Base-by-base conservation (phyloP, 1,140 invertebrate species). In the Dendroctonus valens region DNA sequence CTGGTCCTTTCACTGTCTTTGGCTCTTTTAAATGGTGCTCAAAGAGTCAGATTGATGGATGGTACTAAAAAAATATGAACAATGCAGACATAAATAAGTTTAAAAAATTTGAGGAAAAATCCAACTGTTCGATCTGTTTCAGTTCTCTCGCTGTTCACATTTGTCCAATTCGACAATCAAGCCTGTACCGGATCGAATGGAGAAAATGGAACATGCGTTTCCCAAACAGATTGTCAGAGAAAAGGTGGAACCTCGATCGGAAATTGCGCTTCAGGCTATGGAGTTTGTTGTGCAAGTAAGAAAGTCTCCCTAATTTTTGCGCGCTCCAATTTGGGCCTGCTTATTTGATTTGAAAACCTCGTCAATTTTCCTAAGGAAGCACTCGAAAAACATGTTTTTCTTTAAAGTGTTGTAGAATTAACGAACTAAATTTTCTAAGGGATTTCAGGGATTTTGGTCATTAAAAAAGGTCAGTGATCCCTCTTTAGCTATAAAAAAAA, bases 131-230 rank as follows among this genome's bases (percentile, higher is more conserved):
- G 15, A 14, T 40, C 41, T 5, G 5, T 73, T 74, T 39, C 57
- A 75, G 74, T 75, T 70, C 63, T 75, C 9, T 74, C 72, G 5
- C 59, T 75, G 11, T 91, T 92, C 72, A 90, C 89, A 0, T 81
- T 91, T 68, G 86, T 91, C 6, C 87, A 85, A 55, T 90, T 91
- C 59, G 84, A 86, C 0, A 88, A 89, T 52, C 84, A 85, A 26
- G 82, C 80, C 1, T 92, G 91, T 74, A 77, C 82, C 0, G 86
- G 87, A 41, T 78, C 84, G 0, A 85, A 86, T 0, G 90, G 90
- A 0, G 89, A 91, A 74, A 89, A 89, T 70, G 91, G 91, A 5
- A 91, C 88, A 1, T 93, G 91, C 68, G 81, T 91, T 72, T 83
- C 87, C 1, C 78, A 83, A 6, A 78, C 83, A 9, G 89, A 92